Evolutionary conservation across 2,797 vertebrate genomes (phyloP), one percentile per base, ranked within the genome.

Genomic region (Pteropus rufus): DNA sequence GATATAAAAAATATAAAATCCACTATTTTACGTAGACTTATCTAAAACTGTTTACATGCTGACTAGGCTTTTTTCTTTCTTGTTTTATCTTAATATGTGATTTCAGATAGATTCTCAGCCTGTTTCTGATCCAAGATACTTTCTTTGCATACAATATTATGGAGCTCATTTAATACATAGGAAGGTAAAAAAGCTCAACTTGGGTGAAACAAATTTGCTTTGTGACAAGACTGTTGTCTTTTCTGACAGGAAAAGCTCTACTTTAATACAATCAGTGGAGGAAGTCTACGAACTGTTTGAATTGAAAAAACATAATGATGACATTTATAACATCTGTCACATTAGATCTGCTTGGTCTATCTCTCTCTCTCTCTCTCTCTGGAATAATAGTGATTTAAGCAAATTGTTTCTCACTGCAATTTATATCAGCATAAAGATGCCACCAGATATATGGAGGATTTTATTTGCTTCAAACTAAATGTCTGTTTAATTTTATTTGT

Each of bases 401-500:
- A 97, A 98, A 98, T 98, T 98, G 97, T 79, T 98, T 98, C 96
- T 96, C 89, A 75, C 89, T 95, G 96, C 91, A 91, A 97, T 95
- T 96, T 98, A 94, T 97, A 88, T 98, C 97, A 87, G 92, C 79
- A 89, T 92, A 97, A 96, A 98, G 96, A 0, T 0, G 90, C 97
- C 89, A 95, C 95, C 94, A 96, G 95, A 98, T 98, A 98, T 97
- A 98, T 97, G 96, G 97, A 97, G 93, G 96, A n/a, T 96, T 98
- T 98, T 98, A 97, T 98, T 98, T 98, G 76, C 96, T 97, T 98
- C 94, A 95, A 89, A 96, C 91, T 96, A 95, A 97, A 95, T 96
- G 95, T 97, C 96, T 97, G 97, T 97, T 98, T 97, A 98, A 97
- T 98, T 98, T 86, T 96, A 93, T 98, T 98, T 98, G 97, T 97